Percentiles rank a stretch among this genome's conserved stretches.
Evolutionary conservation across 64 coral and sea anemone genomes (phyloP).

Genomic region (Porites lutea): DNA sequence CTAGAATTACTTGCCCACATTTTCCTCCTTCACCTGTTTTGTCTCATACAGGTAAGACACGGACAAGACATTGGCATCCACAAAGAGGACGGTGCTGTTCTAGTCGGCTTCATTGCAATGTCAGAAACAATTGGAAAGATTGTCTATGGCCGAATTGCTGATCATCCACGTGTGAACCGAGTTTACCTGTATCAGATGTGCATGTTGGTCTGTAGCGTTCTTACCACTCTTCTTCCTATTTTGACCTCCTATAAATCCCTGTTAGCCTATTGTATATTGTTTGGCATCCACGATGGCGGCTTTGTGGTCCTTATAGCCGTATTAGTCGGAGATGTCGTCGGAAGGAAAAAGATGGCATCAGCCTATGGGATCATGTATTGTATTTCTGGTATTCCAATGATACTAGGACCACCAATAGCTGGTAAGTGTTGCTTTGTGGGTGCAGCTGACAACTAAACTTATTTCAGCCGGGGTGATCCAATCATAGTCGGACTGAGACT

Average conservation of each 20-base stretch:
- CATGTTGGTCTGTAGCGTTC: conserved; percentile 76
- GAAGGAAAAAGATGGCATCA: conserved; percentile 75
- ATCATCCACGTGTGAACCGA: conserved; percentile 70
- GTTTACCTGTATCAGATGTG: conserved; percentile 78
- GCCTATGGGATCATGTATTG: conserved; percentile 91
- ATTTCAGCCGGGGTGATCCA: too few relatives aligned
- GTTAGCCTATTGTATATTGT: conserved; percentile 68
- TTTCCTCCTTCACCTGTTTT: neutral
- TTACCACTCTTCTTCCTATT: conserved; percentile 74
- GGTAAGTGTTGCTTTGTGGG: conserved; percentile 42
- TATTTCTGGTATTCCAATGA: conserved; percentile 80
- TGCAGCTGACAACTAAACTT: too few relatives aligned
- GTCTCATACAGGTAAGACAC: conserved; percentile 72
- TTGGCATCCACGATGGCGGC: conserved; percentile 98
- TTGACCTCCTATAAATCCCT: conserved; percentile 61
- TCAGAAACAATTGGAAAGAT: conserved; percentile 82
- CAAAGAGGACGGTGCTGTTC: conserved; percentile 73
- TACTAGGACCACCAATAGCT: conserved; percentile 91
- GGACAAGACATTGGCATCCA: conserved; percentile 74
- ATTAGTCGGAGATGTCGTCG: conserved; percentile 85
- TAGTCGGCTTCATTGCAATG: conserved; percentile 87
- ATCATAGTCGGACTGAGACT: too few relatives aligned
- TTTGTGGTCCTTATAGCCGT: conserved; percentile 95
- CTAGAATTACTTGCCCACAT: neutral
- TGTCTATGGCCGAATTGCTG: conserved; percentile 88